Base-by-base conservation (phyloP, 2,113 vertebrate genomes). In the Enhydra lutris region DNA sequence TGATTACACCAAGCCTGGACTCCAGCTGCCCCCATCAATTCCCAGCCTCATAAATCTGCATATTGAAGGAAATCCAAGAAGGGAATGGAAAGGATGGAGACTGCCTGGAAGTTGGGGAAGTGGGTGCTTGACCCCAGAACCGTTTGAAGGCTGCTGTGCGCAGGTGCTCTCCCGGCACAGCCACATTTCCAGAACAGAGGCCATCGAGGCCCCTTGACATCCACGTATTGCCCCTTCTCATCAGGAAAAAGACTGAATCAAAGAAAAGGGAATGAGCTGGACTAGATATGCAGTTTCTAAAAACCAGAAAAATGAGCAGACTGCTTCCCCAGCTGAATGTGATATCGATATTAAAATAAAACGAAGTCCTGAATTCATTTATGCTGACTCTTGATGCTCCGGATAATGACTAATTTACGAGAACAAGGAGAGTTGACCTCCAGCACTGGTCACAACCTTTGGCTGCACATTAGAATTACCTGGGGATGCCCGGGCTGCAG, bases 271-370 rank as follows among this genome's bases (percentile, higher is more conserved):
- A 55, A 34, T 0, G 47, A 17, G 29, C 3, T 67, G 80, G 69
- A 69, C 20, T 17, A 39, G 34, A n/a, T 24, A 50, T 29, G 20
- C n/a, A 36, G 26, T 29, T 96, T 83, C 71, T 90, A 39, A 83
- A 85, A 86, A 63, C 31, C 29, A 26, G 76, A 81, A 45, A 82
- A 39, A 69, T 20, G 69, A 92, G 67, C 88, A 91, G 83, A 36
- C 21, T 45, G 71, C 42, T 85, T 95, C 67, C 52, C 71, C 23
- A 29, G 45, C 11, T 29, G 52, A 73, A 74, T 47, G 74, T 15
- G 55, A 10, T 45, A 59, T 69, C 90, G 34, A 50, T 79, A 92
- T 95, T 84, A 92, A 96, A 94, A 89, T 86, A 34, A 85, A 95
- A 85, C 36, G 7, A 81, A 95, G 83, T 7, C 24, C 39, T 42